A percentile compares a stretch with the other conserved stretches of the same genome.
Conservation (phyloP, 1,140 invertebrate genomes). For the Drosophila prosaltans region DNA sequence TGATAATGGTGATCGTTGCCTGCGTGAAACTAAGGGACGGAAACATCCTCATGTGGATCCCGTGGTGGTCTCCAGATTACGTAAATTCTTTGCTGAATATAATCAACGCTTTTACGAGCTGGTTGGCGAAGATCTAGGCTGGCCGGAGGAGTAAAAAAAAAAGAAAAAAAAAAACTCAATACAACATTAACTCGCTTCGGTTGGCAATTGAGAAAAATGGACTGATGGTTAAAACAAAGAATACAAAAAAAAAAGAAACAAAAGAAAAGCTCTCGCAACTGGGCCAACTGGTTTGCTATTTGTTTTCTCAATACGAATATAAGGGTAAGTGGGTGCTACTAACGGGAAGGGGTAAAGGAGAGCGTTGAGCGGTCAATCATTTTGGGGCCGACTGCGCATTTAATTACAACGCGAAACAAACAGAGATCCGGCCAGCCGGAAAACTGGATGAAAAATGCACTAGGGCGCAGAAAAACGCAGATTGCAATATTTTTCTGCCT, state of each 20-base stretch:
- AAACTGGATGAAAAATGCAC: slow-evolving; percentile 18
- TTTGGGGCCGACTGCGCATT: slow-evolving; percentile 28
- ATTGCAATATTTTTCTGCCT: slow-evolving; percentile 52
- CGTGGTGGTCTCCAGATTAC: slow-evolving; percentile 92
- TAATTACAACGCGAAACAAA: slow-evolving; percentile 38
- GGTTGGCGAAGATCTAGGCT: slow-evolving; percentile 94
- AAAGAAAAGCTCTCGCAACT: slow-evolving; percentile 1
- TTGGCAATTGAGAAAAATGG: slow-evolving; percentile 48
- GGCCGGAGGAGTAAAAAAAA: slow-evolving; percentile 75
- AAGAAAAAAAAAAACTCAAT: background rate
- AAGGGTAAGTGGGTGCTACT: background rate
- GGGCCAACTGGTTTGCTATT: slow-evolving; percentile 5
- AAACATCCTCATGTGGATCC: slow-evolving; percentile 94
- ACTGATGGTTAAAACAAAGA: slow-evolving; percentile 33
- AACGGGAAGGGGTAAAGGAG: background rate
- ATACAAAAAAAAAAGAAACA: background rate
- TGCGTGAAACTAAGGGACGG: slow-evolving; percentile 97
- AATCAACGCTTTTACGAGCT: slow-evolving; percentile 98
- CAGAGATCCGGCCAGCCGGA: slow-evolving; percentile 6
- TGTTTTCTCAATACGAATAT: slow-evolving; percentile 6
- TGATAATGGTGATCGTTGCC: slow-evolving; percentile 93
- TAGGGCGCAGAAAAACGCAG: slow-evolving; percentile 8
- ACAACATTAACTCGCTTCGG: background rate
- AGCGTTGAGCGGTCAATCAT: slow-evolving; percentile 20
- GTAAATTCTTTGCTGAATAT: slow-evolving; percentile 96